Conservation (phyloP, 1,140 invertebrate genomes). For the Drusus annulatus region DNA sequence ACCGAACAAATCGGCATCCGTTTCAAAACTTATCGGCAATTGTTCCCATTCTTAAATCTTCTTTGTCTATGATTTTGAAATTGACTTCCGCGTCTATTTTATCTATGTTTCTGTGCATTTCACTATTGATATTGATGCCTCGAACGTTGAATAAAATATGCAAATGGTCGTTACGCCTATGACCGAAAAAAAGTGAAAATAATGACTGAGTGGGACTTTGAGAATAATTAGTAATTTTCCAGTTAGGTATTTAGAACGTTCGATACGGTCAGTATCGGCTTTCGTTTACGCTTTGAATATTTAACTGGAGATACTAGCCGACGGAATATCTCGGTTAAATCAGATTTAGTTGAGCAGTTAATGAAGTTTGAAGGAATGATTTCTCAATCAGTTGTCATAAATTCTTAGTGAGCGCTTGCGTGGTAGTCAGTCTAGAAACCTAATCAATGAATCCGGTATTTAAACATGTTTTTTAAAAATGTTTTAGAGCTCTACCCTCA, state of each 20-base stretch:
- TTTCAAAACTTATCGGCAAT: too few relatives aligned
- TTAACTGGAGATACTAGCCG: too few relatives aligned
- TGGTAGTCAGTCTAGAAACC: too few relatives aligned
- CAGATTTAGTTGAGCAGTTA: too few relatives aligned
- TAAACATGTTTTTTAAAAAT: too few relatives aligned
- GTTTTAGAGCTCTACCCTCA: too few relatives aligned
- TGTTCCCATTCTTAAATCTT: background rate
- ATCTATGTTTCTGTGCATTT: background rate
- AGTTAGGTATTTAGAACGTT: slow-evolving; percentile 7
- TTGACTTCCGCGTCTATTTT: background rate
- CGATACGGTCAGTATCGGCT: slow-evolving; percentile 1
- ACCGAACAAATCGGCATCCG: too few relatives aligned
- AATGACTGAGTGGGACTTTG: background rate
- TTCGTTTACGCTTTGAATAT: slow-evolving; percentile 5
- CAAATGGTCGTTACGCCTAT: background rate
- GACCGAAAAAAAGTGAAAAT: slow-evolving; percentile 8
- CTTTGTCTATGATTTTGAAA: background rate
- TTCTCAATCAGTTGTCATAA: too few relatives aligned
- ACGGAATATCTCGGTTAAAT: too few relatives aligned
- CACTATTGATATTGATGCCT: background rate
- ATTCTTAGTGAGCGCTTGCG: too few relatives aligned
- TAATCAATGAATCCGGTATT: too few relatives aligned
- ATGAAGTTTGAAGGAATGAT: too few relatives aligned
- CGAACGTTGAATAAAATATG: background rate
- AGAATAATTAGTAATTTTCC: slow-evolving; percentile 3